Percentiles rank a stretch among this genome's conserved stretches.
Conservation (phyloP, 2,113 vertebrate genomes). For the Azemiops feae region DNA sequence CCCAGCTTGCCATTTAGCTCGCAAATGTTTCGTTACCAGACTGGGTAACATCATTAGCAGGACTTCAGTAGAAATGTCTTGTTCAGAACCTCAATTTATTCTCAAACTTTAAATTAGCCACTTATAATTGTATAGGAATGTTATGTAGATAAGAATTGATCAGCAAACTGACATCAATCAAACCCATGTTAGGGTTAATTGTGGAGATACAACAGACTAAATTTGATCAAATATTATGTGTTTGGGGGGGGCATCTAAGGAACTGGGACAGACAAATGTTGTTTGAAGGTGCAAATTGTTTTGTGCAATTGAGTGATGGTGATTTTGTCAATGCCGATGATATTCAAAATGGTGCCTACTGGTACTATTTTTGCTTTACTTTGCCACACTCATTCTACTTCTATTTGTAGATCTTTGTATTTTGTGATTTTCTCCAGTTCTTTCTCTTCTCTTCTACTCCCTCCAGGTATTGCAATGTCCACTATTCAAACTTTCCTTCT, state of each 20-base stretch:
- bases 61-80: no score
- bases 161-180: neutral
- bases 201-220: neutral
- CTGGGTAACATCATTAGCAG: no score
- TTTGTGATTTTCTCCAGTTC: neutral
- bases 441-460: no score
- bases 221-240: neutral
- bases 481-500: no score
- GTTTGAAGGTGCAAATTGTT: neutral
- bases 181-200: neutral
- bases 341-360: neutral
- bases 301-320: neutral
- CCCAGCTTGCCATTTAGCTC: no score
- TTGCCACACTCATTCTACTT: neutral
- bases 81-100: neutral
- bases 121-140: neutral
- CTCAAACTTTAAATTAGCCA: neutral
- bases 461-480: neutral
- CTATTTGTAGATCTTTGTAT: neutral
- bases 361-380: neutral
- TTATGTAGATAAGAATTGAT: neutral
- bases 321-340: neutral
- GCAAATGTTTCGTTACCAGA: no score
- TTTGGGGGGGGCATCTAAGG: no score
- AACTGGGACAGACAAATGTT: no score